phyloP scores from a whole-genome alignment of 2,113 vertebrate genomes.

The Edolisoma coerulescens region DNA sequence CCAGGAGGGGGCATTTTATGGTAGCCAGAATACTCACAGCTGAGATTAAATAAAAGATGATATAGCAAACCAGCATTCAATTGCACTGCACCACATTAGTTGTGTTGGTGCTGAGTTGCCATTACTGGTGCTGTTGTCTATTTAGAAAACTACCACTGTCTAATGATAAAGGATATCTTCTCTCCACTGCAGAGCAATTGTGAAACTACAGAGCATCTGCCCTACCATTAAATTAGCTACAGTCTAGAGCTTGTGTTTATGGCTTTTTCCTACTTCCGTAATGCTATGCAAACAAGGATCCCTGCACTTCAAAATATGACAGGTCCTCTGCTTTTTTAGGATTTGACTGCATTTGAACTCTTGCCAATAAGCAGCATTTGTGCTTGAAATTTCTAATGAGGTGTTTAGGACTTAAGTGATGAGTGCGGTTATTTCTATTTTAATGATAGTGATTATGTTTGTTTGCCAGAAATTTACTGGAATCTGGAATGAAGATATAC shows the following conservation, averaged over 20 bases:
- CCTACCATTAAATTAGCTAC: background rate
- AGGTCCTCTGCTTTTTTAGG: background rate
- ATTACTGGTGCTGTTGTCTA: background rate
- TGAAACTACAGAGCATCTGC: background rate
- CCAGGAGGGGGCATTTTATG: background rate
- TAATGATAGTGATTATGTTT: background rate
- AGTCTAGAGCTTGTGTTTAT: background rate
- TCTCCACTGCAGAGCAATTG: background rate
- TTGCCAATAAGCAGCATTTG: background rate
- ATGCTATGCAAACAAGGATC: background rate
- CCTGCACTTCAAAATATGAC: background rate
- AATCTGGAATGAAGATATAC: background rate
- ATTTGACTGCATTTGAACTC: background rate
- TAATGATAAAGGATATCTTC: background rate
- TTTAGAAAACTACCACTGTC: background rate
- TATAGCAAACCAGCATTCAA: background rate
- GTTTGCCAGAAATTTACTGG: background rate
- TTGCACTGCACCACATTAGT: background rate
- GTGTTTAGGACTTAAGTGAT: background rate
- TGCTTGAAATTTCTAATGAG: background rate
- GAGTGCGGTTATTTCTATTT: background rate
- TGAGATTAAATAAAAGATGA: background rate
- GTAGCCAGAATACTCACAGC: background rate
- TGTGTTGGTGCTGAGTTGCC: background rate
- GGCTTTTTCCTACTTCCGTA: background rate